Conservation (phyloP, 2,113 vertebrate species). For the Anthoscopus minutus region DNA sequence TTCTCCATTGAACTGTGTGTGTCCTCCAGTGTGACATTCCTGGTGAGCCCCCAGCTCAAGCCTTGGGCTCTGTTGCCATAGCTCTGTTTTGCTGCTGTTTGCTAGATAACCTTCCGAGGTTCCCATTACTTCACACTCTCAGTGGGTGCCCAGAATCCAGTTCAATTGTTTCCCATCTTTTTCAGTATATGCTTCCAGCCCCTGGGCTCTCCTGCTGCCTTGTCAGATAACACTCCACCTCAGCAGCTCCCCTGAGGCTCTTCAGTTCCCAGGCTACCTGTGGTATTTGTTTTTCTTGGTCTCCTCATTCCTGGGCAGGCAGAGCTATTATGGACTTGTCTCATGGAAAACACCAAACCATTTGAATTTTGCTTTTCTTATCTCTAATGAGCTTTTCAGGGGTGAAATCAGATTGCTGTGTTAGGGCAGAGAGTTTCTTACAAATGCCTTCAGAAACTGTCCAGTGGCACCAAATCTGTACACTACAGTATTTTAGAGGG, state of each 20-base stretch:
- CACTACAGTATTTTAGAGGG: neutral
- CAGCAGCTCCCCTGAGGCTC: neutral
- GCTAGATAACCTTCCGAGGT: slow-evolving; percentile 6
- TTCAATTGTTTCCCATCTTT: slow-evolving; percentile 21
- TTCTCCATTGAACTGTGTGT: neutral
- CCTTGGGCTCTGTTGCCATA: slow-evolving; percentile 19
- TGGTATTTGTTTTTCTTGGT: slow-evolving; percentile 36
- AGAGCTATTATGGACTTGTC: slow-evolving; percentile 3
- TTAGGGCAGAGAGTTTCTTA: neutral
- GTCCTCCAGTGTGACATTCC: neutral
- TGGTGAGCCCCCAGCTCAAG: neutral
- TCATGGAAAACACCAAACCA: neutral
- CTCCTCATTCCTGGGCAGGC: neutral
- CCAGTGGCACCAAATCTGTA: neutral
- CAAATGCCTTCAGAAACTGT: neutral
- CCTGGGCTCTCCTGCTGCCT: neutral
- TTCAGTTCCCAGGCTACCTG: slow-evolving; percentile 35
- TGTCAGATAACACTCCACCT: slow-evolving; percentile 20
- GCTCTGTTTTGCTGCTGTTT: slow-evolving; percentile 47
- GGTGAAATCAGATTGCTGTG: neutral
- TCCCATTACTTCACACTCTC: slow-evolving; percentile 23
- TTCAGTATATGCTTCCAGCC: neutral
- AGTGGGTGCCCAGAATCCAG: neutral
- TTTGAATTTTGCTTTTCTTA: neutral
- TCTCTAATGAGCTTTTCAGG: neutral